These are phyloP conservation scores for Chionis minor DNA, from an alignment of 2,113 vertebrate genomes.

Conservation along the genomic window DNA sequence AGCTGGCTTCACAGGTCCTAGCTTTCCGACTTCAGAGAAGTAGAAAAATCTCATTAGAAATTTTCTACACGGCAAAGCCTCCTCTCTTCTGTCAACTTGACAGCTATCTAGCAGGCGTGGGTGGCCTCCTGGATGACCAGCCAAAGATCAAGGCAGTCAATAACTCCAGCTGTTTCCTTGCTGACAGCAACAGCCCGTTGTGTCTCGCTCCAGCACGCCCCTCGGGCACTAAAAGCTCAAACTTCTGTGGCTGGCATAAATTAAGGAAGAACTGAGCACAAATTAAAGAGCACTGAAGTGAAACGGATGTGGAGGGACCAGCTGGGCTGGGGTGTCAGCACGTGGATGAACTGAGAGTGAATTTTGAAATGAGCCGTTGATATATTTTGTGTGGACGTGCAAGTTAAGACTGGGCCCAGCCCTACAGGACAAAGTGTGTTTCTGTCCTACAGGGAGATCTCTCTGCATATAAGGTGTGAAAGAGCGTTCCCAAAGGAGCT, in stretches of 20 bases:
- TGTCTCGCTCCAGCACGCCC: background rate
- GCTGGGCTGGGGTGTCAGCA: background rate
- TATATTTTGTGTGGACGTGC: accelerated
- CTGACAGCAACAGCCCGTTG: background rate
- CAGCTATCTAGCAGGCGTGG: background rate
- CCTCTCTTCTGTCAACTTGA: background rate
- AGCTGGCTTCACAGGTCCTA: background rate
- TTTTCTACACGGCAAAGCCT: background rate
- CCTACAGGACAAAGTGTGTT: background rate
- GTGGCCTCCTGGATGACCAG: background rate
- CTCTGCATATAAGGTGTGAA: background rate
- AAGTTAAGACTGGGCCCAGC: background rate
- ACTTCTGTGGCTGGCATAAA: background rate
- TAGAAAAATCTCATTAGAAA: background rate
- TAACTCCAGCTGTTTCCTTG: background rate
- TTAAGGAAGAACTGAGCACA: background rate
- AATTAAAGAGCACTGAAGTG: background rate
- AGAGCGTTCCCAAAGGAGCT: background rate
- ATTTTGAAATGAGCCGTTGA: background rate
- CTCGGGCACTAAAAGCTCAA: background rate
- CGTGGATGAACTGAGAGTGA: background rate
- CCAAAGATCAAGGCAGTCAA: background rate
- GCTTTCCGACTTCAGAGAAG: background rate
- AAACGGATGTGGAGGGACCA: background rate
- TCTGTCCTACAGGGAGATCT: background rate